Evolutionary conservation across 2,888 invertebrate genomes (phyloP).

Genomic region (Ophraella communa): DNA sequence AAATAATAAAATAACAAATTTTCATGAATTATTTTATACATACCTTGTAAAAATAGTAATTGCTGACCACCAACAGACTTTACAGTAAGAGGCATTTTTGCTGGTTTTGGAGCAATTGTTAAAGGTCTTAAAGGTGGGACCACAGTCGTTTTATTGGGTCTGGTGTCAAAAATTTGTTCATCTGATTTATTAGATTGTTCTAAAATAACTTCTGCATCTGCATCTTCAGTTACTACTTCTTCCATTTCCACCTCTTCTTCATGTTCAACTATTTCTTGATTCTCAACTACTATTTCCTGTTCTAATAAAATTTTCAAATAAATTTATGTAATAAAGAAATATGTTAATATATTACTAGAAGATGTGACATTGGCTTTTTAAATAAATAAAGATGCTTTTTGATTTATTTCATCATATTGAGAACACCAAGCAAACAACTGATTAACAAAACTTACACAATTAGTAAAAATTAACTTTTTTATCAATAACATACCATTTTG

Average conservation of each 20-base stretch:
- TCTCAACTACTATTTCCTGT: constrained; percentile 44
- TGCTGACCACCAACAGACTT: constrained; percentile 60
- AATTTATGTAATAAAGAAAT: background rate
- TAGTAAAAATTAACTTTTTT: too few relatives aligned
- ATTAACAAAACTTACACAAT: too few relatives aligned
- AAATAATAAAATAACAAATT: too few relatives aligned
- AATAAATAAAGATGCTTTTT: too few relatives aligned
- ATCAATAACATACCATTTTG: too few relatives aligned
- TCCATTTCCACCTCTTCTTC: constrained; percentile 53
- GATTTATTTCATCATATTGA: too few relatives aligned
- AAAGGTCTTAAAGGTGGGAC: constrained; percentile 54
- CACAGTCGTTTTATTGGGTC: constrained; percentile 40
- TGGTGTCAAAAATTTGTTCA: constrained; percentile 51
- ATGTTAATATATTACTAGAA: background rate
- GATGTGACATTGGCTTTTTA: too few relatives aligned
- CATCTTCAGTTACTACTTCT: constrained; percentile 52
- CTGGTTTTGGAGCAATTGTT: constrained; percentile 54
- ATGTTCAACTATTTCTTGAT: constrained; percentile 44
- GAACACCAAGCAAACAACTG: too few relatives aligned
- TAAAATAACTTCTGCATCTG: constrained; percentile 54
- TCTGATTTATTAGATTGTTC: constrained; percentile 46
- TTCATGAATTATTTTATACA: too few relatives aligned
- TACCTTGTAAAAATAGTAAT: constrained; percentile 60
- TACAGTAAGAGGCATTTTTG: constrained; percentile 54
- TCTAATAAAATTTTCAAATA: constrained; percentile 32